phyloP scores from a whole-genome alignment of 2,113 vertebrate genomes.

The Ardeotis arabs region DNA sequence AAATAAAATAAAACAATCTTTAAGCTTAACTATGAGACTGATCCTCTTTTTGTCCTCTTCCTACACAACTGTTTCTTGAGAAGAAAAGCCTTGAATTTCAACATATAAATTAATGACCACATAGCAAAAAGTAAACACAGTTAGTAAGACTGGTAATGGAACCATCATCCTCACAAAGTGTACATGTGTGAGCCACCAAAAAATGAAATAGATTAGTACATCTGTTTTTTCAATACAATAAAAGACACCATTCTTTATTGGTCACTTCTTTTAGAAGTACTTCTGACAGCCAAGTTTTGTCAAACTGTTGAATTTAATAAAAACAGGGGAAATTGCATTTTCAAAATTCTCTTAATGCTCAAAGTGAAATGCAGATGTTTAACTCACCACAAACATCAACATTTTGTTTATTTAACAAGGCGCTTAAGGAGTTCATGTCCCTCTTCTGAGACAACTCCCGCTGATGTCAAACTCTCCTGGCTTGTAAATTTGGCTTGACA shows the following conservation, averaged over 20 bases:
- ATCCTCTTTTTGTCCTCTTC: neutral
- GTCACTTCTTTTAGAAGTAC: neutral
- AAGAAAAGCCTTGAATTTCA: neutral
- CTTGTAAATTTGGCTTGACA: neutral
- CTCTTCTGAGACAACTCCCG: neutral
- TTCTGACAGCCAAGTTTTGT: neutral
- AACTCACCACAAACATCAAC: neutral
- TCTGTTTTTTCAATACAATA: neutral
- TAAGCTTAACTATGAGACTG: neutral
- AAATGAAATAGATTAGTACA: neutral
- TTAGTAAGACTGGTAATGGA: neutral
- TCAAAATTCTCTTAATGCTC: neutral
- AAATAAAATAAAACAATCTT: neutral
- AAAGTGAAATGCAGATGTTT: conserved; percentile 8
- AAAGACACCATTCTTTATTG: neutral
- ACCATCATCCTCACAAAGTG: neutral
- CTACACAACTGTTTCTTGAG: neutral
- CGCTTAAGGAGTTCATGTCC: neutral
- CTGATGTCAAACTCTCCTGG: neutral
- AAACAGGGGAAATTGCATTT: neutral
- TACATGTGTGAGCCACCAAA: neutral
- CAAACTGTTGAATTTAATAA: neutral
- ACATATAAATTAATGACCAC: neutral
- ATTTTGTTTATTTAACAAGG: conserved; percentile 25
- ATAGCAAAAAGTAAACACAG: neutral